Evolutionary conservation across 2,888 invertebrate genomes (phyloP).

Genomic region (Diarsia brunnea): DNA sequence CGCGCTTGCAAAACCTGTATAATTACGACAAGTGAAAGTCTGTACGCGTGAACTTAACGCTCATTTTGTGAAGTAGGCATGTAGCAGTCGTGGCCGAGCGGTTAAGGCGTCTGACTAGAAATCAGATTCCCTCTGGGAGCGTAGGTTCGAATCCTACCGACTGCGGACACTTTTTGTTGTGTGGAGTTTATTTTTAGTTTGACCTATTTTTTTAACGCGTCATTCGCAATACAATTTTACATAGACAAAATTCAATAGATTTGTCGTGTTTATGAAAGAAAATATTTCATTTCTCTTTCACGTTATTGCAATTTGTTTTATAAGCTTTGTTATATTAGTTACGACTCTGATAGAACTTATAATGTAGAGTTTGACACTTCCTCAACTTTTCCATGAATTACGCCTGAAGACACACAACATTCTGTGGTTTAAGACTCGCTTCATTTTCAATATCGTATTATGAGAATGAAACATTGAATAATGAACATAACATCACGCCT

Average conservation of each 20-base stretch:
- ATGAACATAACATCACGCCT: too few species aligned
- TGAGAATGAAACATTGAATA: background rate
- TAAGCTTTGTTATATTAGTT: background rate
- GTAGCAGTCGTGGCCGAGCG: slow-evolving; percentile 95
- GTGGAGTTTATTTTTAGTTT: slow-evolving; percentile 26
- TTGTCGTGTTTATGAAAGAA: background rate
- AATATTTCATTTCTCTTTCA: background rate
- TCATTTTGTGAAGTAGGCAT: accelerated
- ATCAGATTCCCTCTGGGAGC: slow-evolving; percentile 97
- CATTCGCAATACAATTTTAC: background rate
- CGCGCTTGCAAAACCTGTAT: slow-evolving; percentile 46
- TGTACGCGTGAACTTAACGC: background rate
- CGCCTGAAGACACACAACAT: background rate
- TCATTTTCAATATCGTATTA: background rate
- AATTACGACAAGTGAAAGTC: slow-evolving; percentile 48
- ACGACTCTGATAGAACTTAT: background rate
- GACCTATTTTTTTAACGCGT: slow-evolving; percentile 1
- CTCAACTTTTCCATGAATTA: background rate
- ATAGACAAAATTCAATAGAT: background rate
- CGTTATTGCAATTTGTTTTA: background rate
- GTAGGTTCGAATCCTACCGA: slow-evolving; percentile 97
- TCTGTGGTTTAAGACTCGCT: background rate
- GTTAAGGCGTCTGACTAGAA: slow-evolving; percentile 97
- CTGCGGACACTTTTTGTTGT: slow-evolving; percentile 88
- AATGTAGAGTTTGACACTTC: background rate